Conservation (phyloP, 2,888 invertebrate species). For the Timema cristinae region DNA sequence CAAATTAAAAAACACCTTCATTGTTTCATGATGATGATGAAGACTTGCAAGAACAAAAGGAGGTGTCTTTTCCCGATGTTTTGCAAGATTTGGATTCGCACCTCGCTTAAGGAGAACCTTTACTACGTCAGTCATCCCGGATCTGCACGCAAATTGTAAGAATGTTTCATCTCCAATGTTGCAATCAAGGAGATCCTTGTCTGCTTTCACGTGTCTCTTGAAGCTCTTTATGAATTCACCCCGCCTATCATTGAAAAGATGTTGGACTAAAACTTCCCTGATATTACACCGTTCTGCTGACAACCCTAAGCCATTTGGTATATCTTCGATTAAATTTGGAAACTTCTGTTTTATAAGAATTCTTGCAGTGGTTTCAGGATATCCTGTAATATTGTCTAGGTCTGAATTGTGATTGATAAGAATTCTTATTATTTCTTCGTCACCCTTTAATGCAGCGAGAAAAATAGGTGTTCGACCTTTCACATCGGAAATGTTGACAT, state of each 20-base stretch:
- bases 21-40: not conserved
- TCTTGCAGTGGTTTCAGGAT: not conserved
- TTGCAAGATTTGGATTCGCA: not conserved
- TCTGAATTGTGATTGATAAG: constrained; percentile 47
- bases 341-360: not conserved
- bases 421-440: constrained; percentile 51
- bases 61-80: not conserved
- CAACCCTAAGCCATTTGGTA: too few species aligned
- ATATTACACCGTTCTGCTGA: not conserved
- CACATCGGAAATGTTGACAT: constrained; percentile 13
- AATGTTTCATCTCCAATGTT: constrained; percentile 4
- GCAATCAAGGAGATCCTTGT: constrained; percentile 2
- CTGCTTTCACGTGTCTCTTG: not conserved
- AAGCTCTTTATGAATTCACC: not conserved
- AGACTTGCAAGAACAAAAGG: not conserved
- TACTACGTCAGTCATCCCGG: not conserved
- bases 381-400: not conserved
- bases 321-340: not conserved
- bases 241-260: not conserved
- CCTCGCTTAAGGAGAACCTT: not conserved
- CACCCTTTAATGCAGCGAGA: constrained; percentile 49
- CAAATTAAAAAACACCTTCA: not conserved
- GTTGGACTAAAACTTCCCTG: not conserved
- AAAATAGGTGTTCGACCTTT: constrained; percentile 19
- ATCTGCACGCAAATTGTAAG: not conserved